Conservation (phyloP, 1,140 invertebrate genomes). For the Drosophila melanica region DNA sequence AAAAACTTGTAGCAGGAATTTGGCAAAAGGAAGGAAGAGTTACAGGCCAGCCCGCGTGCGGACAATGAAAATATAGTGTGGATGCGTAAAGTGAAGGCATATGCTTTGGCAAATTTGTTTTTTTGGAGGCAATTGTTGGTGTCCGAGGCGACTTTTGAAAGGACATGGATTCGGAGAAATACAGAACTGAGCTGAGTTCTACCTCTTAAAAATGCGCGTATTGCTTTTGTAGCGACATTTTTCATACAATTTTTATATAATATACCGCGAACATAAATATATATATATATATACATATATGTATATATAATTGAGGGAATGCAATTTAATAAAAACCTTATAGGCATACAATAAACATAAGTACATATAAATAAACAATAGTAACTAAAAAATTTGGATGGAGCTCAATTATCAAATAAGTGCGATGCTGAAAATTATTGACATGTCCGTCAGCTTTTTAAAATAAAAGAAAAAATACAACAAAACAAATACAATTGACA, state of each 20-base stretch:
- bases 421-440: background rate
- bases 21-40: background rate
- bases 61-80: background rate
- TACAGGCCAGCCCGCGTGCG: background rate
- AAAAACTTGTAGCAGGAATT: too few relatives aligned
- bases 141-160: slow-evolving; percentile 12
- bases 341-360: slow-evolving; percentile 52
- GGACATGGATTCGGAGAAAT: slow-evolving; percentile 5
- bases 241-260: slow-evolving; percentile 59
- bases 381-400: slow-evolving; percentile 20
- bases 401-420: background rate
- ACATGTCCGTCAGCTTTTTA: background rate
- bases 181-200: slow-evolving; percentile 41
- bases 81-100: background rate
- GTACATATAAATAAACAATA: slow-evolving; percentile 25
- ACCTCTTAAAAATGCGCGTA: slow-evolving; percentile 67
- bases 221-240: slow-evolving; percentile 72
- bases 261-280: slow-evolving; percentile 25
- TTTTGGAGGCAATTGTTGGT: slow-evolving; percentile 9
- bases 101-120: slow-evolving; percentile 6
- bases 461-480: background rate
- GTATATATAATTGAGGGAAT: slow-evolving; percentile 27
- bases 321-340: slow-evolving; percentile 55
- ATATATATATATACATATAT: slow-evolving; percentile 16
- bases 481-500: slow-evolving; percentile 9